Percentiles rank a stretch among this genome's conserved stretches.
Conservation (phyloP, 2,888 invertebrate species). For the Tridacna crocea region DNA sequence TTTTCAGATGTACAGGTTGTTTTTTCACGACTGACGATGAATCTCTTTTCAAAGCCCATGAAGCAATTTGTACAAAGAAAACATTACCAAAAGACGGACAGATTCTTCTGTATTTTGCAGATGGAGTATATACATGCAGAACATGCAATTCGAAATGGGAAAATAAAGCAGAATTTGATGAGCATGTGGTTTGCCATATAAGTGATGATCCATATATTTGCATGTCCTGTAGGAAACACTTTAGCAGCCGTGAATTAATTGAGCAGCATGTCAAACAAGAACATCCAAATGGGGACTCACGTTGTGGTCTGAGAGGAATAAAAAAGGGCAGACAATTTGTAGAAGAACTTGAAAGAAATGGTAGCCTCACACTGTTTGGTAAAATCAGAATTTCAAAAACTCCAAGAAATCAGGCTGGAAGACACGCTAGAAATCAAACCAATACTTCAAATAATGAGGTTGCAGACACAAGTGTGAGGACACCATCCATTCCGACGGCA, state of each 20-base stretch:
- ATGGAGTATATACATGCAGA: conserved; percentile 39
- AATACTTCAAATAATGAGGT: background rate
- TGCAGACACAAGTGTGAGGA: background rate
- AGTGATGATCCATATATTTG: conserved; percentile 65
- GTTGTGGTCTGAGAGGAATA: conserved; percentile 65
- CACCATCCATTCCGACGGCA: background rate
- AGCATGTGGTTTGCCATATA: conserved; percentile 67
- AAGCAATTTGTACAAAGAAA: conserved; percentile 46
- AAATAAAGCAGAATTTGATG: conserved; percentile 61
- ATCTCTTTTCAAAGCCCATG: conserved; percentile 55
- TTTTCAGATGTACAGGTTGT: conserved; percentile 63
- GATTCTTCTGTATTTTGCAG: background rate
- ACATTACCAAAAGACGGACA: conserved; percentile 8
- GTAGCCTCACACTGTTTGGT: conserved; percentile 23
- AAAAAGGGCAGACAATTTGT: conserved; percentile 61
- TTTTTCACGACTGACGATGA: conserved; percentile 64
- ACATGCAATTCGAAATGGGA: conserved; percentile 45
- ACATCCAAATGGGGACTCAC: conserved; percentile 60
- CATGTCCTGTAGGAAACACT: conserved; percentile 62
- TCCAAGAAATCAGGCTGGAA: conserved; percentile 29
- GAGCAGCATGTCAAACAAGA: conserved; percentile 63
- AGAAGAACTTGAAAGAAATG: conserved; percentile 46
- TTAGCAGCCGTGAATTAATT: conserved; percentile 54
- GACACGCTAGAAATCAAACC: background rate
- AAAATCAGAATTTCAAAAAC: conserved; percentile 26